phyloP scores from a whole-genome alignment of 64 coral and sea anemone genomes.

The Cladopsammia gracilis region DNA sequence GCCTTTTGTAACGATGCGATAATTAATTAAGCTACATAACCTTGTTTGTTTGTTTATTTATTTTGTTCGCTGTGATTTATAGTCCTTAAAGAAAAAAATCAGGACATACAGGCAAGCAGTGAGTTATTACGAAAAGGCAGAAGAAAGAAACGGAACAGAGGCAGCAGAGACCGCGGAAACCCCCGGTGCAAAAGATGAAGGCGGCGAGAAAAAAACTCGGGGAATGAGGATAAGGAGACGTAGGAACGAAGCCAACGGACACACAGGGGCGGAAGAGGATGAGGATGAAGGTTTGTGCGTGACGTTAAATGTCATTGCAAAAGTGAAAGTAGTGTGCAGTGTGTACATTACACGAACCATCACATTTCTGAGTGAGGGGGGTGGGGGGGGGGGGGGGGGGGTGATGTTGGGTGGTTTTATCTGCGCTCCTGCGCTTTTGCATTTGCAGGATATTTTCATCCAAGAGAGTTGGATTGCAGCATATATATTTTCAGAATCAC shows the following conservation, averaged over 20 bases:
- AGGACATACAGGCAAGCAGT: conserved; percentile 36
- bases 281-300: conserved; percentile 37
- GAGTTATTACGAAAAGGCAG: conserved; percentile 36
- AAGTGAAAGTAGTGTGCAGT: no score
- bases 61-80: not conserved
- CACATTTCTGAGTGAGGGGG: not conserved
- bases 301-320: not conserved
- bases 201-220: not conserved
- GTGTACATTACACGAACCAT: no score
- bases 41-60: not conserved
- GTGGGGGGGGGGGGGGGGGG: not conserved
- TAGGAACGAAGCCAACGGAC: conserved; percentile 34
- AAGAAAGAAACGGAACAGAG: conserved; percentile 39
- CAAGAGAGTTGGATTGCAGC: no score
- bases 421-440: no score
- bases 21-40: not conserved
- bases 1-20: not conserved
- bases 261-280: not conserved
- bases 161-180: not conserved
- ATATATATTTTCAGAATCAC: no score
- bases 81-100: conserved; percentile 65
- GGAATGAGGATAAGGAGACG: conserved; percentile 1
- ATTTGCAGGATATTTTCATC: no score
- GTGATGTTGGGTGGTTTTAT: not conserved
- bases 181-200: not conserved